Percentiles rank a stretch among this genome's conserved stretches.
Conservation (phyloP, 2,797 vertebrate species). For the Tapera naevia region DNA sequence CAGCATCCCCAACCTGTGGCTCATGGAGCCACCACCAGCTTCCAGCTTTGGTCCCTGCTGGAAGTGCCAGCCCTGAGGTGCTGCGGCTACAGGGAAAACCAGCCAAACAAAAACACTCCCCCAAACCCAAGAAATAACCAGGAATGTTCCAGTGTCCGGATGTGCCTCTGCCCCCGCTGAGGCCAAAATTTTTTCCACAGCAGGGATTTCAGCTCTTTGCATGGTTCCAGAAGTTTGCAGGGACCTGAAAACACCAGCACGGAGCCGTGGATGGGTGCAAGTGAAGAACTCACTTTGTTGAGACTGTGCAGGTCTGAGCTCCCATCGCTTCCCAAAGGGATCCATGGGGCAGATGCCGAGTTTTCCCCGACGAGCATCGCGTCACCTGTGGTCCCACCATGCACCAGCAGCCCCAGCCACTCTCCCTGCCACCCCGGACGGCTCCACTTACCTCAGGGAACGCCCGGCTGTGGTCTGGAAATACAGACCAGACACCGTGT, state of each 20-base stretch:
- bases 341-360: fast-evolving
- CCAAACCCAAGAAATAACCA: fast-evolving
- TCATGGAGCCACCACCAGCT: neutral
- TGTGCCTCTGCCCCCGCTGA: neutral
- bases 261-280: fast-evolving
- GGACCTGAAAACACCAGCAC: neutral
- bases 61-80: neutral
- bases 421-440: neutral
- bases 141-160: neutral
- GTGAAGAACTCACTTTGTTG: neutral
- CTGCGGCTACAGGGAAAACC: neutral
- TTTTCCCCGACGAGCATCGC: fast-evolving
- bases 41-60: neutral
- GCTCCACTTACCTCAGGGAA: neutral
- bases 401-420: fast-evolving
- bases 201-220: neutral
- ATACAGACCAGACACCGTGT: fast-evolving
- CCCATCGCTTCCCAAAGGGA: neutral
- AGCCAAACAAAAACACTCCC: neutral
- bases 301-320: fast-evolving
- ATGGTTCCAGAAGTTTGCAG: neutral
- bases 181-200: fast-evolving
- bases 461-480: fast-evolving
- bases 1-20: neutral
- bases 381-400: fast-evolving